phyloP scores from a whole-genome alignment of 1,140 invertebrate species.

The Cyclargus thomasi region DNA sequence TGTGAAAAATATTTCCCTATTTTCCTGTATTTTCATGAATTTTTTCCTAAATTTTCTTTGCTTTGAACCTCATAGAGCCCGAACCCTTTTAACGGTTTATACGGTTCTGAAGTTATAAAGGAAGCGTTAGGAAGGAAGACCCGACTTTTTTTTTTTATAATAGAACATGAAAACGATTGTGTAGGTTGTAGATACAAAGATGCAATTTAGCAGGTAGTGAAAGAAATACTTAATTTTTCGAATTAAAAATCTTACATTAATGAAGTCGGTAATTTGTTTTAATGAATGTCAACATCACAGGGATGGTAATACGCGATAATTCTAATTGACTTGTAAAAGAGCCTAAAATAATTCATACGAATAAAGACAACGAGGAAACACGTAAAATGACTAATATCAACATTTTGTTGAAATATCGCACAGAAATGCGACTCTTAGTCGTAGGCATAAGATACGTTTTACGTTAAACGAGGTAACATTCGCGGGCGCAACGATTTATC shows the following conservation, averaged over 20 bases:
- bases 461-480: slow-evolving; percentile 26
- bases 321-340: slow-evolving; percentile 34
- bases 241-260: slow-evolving; percentile 9
- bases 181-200: too few species aligned
- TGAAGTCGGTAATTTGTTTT: slow-evolving; percentile 6
- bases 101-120: too few species aligned
- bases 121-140: too few species aligned
- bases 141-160: too few species aligned
- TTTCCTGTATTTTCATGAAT: too few species aligned
- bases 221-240: neutral
- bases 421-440: slow-evolving; percentile 23
- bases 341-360: slow-evolving; percentile 39
- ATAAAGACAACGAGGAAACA: slow-evolving; percentile 45
- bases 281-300: slow-evolving; percentile 15
- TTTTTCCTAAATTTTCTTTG: too few species aligned
- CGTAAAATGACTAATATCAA: slow-evolving; percentile 45
- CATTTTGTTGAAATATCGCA: slow-evolving; percentile 19
- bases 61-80: too few species aligned
- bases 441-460: slow-evolving; percentile 21
- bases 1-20: too few species aligned
- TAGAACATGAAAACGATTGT: too few species aligned
- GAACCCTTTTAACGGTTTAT: too few species aligned
- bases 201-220: neutral
- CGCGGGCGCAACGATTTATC: slow-evolving; percentile 56
- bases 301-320: slow-evolving; percentile 32